Conservation (phyloP, 2,888 invertebrate species). For the Drosophila acutilabella region DNA sequence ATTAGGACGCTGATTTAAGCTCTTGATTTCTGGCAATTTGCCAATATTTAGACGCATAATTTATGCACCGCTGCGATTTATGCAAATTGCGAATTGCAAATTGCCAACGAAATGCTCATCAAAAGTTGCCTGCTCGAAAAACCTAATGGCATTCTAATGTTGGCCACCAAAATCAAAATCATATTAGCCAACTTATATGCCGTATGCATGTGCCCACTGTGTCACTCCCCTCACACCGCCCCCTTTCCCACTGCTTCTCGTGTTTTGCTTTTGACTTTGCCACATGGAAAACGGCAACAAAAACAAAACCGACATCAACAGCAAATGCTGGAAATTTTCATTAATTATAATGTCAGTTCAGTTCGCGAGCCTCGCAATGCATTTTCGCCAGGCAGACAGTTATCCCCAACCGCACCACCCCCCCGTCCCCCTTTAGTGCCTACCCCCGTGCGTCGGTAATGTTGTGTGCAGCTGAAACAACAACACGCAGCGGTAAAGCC, state of each 20-base stretch:
- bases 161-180: slow-evolving; percentile 76
- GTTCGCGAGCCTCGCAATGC: slow-evolving; percentile 48
- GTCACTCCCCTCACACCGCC: no score
- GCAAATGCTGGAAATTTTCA: slow-evolving; percentile 70
- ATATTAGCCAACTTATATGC: slow-evolving; percentile 59
- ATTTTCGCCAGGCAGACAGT: slow-evolving; percentile 54
- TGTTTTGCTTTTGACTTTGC: slow-evolving; percentile 60
- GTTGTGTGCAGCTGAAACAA: slow-evolving; percentile 72
- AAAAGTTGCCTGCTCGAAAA: slow-evolving; percentile 39
- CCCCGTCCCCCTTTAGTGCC: background rate
- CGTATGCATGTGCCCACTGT: slow-evolving; percentile 5
- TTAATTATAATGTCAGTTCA: slow-evolving; percentile 77
- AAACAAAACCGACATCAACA: slow-evolving; percentile 37
- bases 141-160: slow-evolving; percentile 73
- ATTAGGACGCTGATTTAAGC: slow-evolving; percentile 48
- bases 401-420: background rate
- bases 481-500: slow-evolving; percentile 62
- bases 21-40: slow-evolving; percentile 56
- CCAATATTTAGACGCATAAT: slow-evolving; percentile 59
- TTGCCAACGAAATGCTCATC: slow-evolving; percentile 51
- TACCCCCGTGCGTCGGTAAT: slow-evolving; percentile 16
- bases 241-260: background rate
- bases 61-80: slow-evolving; percentile 62
- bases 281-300: slow-evolving; percentile 54
- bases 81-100: slow-evolving; percentile 54